Evolutionary conservation across 2,113 vertebrate genomes (phyloP), one percentile per base, ranked within the genome.

Genomic region (Ceyx margarethae): DNA sequence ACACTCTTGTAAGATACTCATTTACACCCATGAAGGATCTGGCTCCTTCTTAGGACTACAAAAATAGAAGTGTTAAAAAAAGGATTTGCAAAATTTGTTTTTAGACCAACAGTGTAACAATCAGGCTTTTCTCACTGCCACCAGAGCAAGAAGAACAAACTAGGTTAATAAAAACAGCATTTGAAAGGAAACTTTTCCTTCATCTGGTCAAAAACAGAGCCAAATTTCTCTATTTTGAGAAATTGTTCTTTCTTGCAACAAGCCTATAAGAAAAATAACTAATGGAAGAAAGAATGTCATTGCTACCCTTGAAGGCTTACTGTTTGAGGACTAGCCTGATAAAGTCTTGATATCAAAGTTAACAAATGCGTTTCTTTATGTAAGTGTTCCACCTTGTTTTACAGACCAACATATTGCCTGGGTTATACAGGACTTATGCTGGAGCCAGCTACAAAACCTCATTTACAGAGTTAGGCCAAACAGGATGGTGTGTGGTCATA

Each of bases 301-400:
- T 5, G 28, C 48, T 87, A 87, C 64, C 75, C 91, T 95, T 89
- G 82, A 87, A 85, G 40, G 51, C 28, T 92, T 51, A 23, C 48
- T 85, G 42, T 81, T 93, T 80, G 72, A 91, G 79, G 40, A 51
- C 71, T 81, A 77, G 23, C 48, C 75, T 80, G 85, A 92, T 92
- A 89, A 95, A 82, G 51, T 13, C 31, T 75, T 75, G 69, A 66
- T 82, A 80, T 57, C 22, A 20, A 82, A 87, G 42, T 72, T 96
- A 93, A 67, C 64, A 62, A 93, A 91, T 43, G 5, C n/a, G 42
- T 53, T 79, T 89, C 48, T 90, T 90, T 81, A 85, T 74, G 3
- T 54, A 87, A 91, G 43, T 14, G 18, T 51, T 91, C 78, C 33
- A 37, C 46, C 76, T 87, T 64, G 77, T 64, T 87, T 77, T 84